These are phyloP conservation scores for Rhodophaea formosa DNA, from an alignment of 2,888 invertebrate species.

Conservation along the genomic window DNA sequence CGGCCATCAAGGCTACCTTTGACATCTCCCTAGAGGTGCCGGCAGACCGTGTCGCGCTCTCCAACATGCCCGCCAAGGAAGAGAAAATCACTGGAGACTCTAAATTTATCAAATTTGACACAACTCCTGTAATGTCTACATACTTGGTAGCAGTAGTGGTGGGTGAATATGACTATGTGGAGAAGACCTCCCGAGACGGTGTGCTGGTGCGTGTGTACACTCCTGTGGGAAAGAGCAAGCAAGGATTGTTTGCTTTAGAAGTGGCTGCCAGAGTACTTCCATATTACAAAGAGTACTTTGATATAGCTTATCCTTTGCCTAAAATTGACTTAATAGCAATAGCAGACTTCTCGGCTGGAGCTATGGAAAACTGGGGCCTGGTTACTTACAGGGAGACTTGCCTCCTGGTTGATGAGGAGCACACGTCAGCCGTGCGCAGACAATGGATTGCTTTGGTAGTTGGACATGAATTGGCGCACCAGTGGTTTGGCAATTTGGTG, in stretches of 20 bases:
- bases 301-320: conserved; percentile 96
- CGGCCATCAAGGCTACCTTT: conserved; percentile 96
- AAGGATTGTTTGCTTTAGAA: conserved; percentile 94
- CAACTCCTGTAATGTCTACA: conserved; percentile 96
- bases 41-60: conserved; percentile 90
- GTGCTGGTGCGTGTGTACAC: conserved; percentile 91
- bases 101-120: conserved; percentile 86
- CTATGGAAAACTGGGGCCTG: conserved; percentile 99
- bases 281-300: conserved; percentile 97
- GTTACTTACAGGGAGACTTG: conserved; percentile 96
- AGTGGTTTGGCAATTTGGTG: conserved; percentile 99
- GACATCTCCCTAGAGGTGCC: conserved; percentile 93
- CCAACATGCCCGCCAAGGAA: conserved; percentile 91
- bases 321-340: conserved; percentile 98
- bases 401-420: conserved; percentile 93
- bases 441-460: conserved; percentile 94
- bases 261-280: conserved; percentile 95
- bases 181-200: conserved; percentile 90
- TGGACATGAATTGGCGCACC: conserved; percentile 96
- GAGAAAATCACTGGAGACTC: conserved; percentile 70
- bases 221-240: conserved; percentile 94
- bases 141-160: conserved; percentile 96
- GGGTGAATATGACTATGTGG: conserved; percentile 97
- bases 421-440: conserved; percentile 91
- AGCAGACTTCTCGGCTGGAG: conserved; percentile 96